Conservation (phyloP, 1,140 invertebrate species). For the Daktulosphaira vitifoliae region DNA sequence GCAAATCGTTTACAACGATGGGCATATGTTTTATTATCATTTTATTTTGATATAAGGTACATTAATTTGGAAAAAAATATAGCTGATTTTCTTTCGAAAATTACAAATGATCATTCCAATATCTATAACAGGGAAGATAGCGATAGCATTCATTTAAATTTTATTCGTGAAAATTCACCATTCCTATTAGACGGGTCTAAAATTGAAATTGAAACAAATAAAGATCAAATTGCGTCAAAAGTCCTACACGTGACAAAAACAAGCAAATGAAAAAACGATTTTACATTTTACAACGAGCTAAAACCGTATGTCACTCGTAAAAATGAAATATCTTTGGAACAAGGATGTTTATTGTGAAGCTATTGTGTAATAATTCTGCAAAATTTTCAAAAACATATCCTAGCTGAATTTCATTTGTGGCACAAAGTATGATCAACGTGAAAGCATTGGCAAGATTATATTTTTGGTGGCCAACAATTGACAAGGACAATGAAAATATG, state of each 20-base stretch:
- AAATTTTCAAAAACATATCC: slow-evolving; percentile 10
- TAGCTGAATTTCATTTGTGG: slow-evolving; percentile 34
- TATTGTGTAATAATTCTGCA: slow-evolving; percentile 39
- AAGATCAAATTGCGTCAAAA: slow-evolving; percentile 19
- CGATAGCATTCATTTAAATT: too few relatives aligned
- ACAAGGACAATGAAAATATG: too few relatives aligned
- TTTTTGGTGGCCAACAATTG: too few relatives aligned
- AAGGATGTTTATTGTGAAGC: slow-evolving; percentile 36
- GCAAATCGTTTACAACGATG: too few relatives aligned
- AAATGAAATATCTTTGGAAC: too few relatives aligned
- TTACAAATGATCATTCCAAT: neutral
- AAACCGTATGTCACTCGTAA: too few relatives aligned
- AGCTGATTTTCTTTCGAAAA: too few relatives aligned
- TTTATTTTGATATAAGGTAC: slow-evolving; percentile 42
- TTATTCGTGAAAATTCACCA: neutral
- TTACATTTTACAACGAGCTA: slow-evolving; percentile 27
- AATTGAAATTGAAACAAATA: too few relatives aligned
- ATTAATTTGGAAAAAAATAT: slow-evolving; percentile 44
- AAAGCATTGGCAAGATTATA: slow-evolving; percentile 28
- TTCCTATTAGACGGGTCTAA: slow-evolving; percentile 11
- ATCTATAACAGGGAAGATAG: neutral
- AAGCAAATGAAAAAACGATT: slow-evolving; percentile 36
- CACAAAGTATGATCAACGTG: slow-evolving; percentile 36
- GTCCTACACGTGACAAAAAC: slow-evolving; percentile 36
- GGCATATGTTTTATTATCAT: slow-evolving; percentile 42